phyloP scores from a whole-genome alignment of 2,113 vertebrate species.

The Zosterops hypoxanthus region DNA sequence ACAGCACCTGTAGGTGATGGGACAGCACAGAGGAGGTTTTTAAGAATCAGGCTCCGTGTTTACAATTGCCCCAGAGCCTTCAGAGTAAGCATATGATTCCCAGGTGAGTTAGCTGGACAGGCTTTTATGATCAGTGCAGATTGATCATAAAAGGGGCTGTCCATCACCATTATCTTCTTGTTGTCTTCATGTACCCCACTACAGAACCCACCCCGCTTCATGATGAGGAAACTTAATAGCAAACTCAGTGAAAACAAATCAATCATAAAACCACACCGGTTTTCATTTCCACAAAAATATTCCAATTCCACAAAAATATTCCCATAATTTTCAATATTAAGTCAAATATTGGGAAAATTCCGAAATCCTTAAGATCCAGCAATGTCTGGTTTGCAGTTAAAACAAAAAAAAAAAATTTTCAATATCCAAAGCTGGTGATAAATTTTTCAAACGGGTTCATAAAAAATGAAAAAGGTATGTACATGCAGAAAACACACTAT shows the following conservation, averaged over 20 bases:
- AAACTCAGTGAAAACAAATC: not conserved
- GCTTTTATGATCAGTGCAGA: not conserved
- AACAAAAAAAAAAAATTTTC: not conserved
- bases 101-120: not conserved
- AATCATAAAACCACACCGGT: fast-evolving
- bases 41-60: fast-evolving
- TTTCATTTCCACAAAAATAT: not conserved
- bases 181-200: not conserved
- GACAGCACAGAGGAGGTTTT: fast-evolving
- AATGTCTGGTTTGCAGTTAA: not conserved
- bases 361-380: not conserved
- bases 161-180: fast-evolving
- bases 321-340: too few relatives aligned
- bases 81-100: too few relatives aligned
- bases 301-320: too few relatives aligned
- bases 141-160: not conserved
- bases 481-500: not conserved
- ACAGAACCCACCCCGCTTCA: not conserved
- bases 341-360: not conserved
- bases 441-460: not conserved
- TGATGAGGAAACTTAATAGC: too few relatives aligned
- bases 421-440: not conserved
- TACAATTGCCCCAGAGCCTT: not conserved
- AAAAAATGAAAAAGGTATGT: not conserved
- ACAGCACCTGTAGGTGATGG: not conserved